Percentiles rank a stretch among this genome's conserved stretches.
These are phyloP conservation scores for Pseudochirops cupreus DNA, from an alignment of 2,797 vertebrate species.

Conservation along the genomic window DNA sequence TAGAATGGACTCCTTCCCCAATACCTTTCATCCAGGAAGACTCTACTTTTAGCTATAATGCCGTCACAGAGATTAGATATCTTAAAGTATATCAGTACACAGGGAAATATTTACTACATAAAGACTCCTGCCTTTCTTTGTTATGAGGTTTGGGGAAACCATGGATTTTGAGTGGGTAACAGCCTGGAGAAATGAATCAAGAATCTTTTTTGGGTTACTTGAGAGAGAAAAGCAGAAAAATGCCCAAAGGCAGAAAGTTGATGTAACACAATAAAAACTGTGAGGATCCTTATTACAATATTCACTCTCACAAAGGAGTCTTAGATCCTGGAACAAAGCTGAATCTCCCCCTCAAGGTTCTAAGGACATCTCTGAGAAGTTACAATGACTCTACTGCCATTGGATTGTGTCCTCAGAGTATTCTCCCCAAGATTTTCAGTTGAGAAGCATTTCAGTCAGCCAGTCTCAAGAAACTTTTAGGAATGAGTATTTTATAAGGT, in stretches of 20 bases:
- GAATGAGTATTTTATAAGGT: not conserved
- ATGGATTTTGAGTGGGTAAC: not conserved
- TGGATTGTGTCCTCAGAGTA: not conserved
- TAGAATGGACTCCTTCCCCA: not conserved
- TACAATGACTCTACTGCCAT: not conserved
- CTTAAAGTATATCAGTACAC: not conserved
- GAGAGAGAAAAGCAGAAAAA: constrained; percentile 33
- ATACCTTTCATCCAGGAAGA: not conserved
- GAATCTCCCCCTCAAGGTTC: not conserved
- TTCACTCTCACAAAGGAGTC: not conserved
- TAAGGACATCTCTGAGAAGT: not conserved
- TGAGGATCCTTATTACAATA: not conserved
- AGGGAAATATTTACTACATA: not conserved
- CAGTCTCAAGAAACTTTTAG: not conserved
- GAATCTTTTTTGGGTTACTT: not conserved
- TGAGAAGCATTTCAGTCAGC: not conserved
- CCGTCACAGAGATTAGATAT: not conserved
- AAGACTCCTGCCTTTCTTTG: not conserved
- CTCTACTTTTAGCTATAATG: not conserved
- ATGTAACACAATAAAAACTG: not conserved
- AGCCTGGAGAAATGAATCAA: not conserved
- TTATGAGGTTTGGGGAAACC: not conserved
- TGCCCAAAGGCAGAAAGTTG: constrained; percentile 16
- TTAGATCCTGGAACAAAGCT: not conserved
- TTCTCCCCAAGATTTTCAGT: not conserved